These are phyloP conservation scores for Chloebia gouldiae DNA, from an alignment of 2,113 vertebrate species.

Conservation along the genomic window DNA sequence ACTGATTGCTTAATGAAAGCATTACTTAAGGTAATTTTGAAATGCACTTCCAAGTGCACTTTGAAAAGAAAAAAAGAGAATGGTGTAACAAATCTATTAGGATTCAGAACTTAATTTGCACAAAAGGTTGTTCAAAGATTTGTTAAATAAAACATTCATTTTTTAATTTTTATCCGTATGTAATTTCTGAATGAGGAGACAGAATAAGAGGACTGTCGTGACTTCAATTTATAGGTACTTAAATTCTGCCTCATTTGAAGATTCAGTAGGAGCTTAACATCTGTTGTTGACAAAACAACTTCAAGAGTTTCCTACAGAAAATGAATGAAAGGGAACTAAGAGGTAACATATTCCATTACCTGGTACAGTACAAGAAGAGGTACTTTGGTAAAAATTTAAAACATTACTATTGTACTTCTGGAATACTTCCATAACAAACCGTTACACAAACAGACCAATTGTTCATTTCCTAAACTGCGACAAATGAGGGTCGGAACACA, in stretches of 20 bases:
- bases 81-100: not conserved
- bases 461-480: not conserved
- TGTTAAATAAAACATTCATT: not conserved
- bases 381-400: not conserved
- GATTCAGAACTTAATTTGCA: not conserved
- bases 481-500: not conserved
- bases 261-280: not conserved
- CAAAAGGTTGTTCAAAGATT: not conserved
- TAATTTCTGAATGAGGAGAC: not conserved
- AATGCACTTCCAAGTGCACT: not conserved
- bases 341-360: not conserved
- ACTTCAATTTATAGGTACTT: not conserved
- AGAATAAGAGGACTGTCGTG: not conserved
- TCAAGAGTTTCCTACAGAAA: not conserved
- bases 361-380: not conserved
- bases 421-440: not conserved
- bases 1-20: not conserved
- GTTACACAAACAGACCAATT: not conserved
- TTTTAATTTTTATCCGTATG: not conserved
- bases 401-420: not conserved
- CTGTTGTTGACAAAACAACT: not conserved
- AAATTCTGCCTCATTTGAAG: not conserved
- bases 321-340: not conserved
- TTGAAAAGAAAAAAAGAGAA: not conserved
- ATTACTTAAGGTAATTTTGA: not conserved